Evolutionary conservation across 2,113 vertebrate genomes (phyloP).

Genomic region (Echinops telfairi): DNA sequence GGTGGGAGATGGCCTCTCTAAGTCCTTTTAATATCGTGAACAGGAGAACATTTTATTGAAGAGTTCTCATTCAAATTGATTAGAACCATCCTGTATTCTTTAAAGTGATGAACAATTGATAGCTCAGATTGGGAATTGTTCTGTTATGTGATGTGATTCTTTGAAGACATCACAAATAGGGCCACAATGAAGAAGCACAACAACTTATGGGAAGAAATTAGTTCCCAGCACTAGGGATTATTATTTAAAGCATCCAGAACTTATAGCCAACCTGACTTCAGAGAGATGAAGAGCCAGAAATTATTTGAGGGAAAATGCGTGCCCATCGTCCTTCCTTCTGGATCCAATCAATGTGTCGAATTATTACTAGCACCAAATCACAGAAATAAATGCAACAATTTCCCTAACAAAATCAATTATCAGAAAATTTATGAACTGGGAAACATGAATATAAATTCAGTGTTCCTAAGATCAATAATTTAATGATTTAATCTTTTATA

Average conservation of each 20-base stretch:
- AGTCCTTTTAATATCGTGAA: neutral
- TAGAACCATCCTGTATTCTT: neutral
- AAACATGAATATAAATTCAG: slow-evolving; percentile 4
- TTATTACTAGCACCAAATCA: slow-evolving; percentile 7
- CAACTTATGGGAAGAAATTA: neutral
- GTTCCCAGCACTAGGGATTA: neutral
- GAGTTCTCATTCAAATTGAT: neutral
- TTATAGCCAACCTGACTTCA: neutral
- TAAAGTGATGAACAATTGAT: neutral
- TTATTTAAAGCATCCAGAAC: neutral
- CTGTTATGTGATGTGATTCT: neutral
- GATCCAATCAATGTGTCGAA: neutral
- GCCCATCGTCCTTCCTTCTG: neutral
- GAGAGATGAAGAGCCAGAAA: neutral
- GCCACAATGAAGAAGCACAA: neutral
- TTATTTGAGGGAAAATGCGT: neutral
- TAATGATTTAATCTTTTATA: slow-evolving; percentile 41
- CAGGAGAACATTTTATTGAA: slow-evolving; percentile 26
- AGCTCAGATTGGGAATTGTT: neutral
- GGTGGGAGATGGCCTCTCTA: neutral
- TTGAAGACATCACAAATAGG: neutral
- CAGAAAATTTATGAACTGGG: slow-evolving; percentile 41
- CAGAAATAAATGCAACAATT: slow-evolving; percentile 4
- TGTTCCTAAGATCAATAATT: slow-evolving; percentile 3
- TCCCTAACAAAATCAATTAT: slow-evolving; percentile 4